Conservation (phyloP, 1,140 invertebrate species). For the Solenopsis fugax region DNA sequence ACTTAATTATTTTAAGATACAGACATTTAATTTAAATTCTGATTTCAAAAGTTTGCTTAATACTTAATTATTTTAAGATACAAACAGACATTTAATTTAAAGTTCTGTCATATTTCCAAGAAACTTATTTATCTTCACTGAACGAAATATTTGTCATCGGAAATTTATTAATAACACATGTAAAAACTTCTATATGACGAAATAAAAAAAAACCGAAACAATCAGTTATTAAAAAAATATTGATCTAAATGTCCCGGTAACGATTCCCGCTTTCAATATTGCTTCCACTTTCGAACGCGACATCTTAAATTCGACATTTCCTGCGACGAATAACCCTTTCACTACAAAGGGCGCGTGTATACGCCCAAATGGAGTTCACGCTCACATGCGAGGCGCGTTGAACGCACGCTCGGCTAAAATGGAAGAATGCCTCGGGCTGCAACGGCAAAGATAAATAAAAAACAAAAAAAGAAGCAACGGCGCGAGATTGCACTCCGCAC, state of each 20-base stretch:
- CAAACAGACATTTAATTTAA: background rate
- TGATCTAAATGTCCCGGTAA: background rate
- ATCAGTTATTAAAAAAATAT: background rate
- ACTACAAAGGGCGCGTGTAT: conserved; percentile 17
- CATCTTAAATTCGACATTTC: conserved; percentile 58
- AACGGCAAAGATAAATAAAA: conserved; percentile 22
- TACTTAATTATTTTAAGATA: background rate
- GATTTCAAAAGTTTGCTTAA: background rate
- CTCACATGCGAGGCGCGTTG: conserved; percentile 22
- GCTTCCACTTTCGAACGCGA: conserved; percentile 33
- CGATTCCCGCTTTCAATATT: conserved; percentile 19
- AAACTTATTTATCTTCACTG: background rate
- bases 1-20: background rate
- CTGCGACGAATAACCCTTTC: conserved; percentile 58
- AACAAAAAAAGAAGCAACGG: background rate
- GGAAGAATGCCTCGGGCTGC: conserved; percentile 12
- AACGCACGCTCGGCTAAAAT: conserved; percentile 25
- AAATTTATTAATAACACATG: background rate
- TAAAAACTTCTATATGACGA: background rate
- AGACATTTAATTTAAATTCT: background rate
- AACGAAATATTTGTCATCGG: background rate
- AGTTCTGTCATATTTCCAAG: background rate
- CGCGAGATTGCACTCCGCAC: background rate
- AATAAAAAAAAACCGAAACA: background rate
- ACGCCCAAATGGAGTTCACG: conserved; percentile 26